Base-by-base conservation (phyloP, 2,888 invertebrate species). In the Abscondita cerata region DNA sequence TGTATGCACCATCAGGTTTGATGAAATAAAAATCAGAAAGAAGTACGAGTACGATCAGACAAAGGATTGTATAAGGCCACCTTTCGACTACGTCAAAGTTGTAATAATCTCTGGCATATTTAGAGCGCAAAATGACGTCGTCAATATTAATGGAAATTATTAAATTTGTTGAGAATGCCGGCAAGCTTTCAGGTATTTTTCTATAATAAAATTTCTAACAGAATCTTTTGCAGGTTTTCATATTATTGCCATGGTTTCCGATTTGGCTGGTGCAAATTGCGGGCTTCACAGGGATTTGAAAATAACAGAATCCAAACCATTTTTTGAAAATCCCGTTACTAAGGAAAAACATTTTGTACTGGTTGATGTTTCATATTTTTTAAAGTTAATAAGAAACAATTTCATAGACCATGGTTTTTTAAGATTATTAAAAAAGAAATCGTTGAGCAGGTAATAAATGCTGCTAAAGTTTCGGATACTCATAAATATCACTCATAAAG, bases 401-500 rank as follows among this genome's bases (percentile, higher is more conserved):
- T 67, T 68, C 56, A 46, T 66, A 9, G 64, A 68, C 20, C 13
- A 68, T 18, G 67, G 66, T 6, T 66, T 65, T 25, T 38, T 64
- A 33, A 67, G 52, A 51, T 48, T 53, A 65, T 67, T 20, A 66
- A 61, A 20, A 66, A 63, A 52, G 15, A 31, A 6, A 58, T 64
- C 15, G 55, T 69, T n/a, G 59, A 66, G 44, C 36, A 64, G 20
- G 9, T 58, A n/a, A 1, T 67, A 36, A 41, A 66, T 11, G 33
- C 40, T 19, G 70, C 66, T 2, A 19, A 56, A 18, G 52, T 48
- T 18, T 61, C 63, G 13, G 67, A 67, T 52, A n/a, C n/a, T n/a
- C n/a, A 59, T 70, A 61, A 67, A 33, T 13, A 56, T 72, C 59
- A 57, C 68, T 9, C 64, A 71, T 48, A 68, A 67, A n/a, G 62